Percentiles rank a stretch among this genome's conserved stretches.
phyloP scores from a whole-genome alignment of 1,140 invertebrate genomes.

The Listronotus bonariensis region DNA sequence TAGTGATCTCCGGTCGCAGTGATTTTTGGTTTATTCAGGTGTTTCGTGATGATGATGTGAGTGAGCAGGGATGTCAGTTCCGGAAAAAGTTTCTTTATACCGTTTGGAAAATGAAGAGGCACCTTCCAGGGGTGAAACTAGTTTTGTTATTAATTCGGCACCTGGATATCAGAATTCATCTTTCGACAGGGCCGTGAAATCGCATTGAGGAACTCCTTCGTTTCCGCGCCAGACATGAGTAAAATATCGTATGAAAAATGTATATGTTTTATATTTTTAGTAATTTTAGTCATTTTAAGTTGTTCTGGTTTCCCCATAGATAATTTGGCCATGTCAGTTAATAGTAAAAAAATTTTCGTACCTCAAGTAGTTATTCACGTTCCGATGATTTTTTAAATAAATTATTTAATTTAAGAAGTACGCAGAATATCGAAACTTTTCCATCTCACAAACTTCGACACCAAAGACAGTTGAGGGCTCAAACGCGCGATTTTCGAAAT shows the following conservation, averaged over 20 bases:
- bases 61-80: constrained; percentile 37
- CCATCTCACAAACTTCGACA: constrained; percentile 4
- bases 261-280: constrained; percentile 55
- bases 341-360: constrained; percentile 44
- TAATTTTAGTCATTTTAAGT: constrained; percentile 53
- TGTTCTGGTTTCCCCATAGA: constrained; percentile 56
- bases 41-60: constrained; percentile 35
- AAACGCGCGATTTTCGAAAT: constrained; percentile 21
- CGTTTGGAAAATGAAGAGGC: constrained; percentile 45
- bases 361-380: constrained; percentile 37
- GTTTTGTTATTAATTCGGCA: constrained; percentile 33
- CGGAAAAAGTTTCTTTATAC: constrained; percentile 13
- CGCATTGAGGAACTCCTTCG: constrained; percentile 33
- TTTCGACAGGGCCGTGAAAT: constrained; percentile 33
- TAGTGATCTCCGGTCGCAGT: constrained; percentile 15
- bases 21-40: background rate
- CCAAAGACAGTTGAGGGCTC: constrained; percentile 19
- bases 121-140: constrained; percentile 24
- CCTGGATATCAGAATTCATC: constrained; percentile 45
- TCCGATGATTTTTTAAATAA: constrained; percentile 20
- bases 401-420: background rate
- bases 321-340: constrained; percentile 47
- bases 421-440: background rate
- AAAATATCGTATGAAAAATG: constrained; percentile 54
- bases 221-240: constrained; percentile 53